These are phyloP conservation scores for Mormyrus iriodes DNA, from an alignment of 2,113 vertebrate species.

Conservation along the genomic window DNA sequence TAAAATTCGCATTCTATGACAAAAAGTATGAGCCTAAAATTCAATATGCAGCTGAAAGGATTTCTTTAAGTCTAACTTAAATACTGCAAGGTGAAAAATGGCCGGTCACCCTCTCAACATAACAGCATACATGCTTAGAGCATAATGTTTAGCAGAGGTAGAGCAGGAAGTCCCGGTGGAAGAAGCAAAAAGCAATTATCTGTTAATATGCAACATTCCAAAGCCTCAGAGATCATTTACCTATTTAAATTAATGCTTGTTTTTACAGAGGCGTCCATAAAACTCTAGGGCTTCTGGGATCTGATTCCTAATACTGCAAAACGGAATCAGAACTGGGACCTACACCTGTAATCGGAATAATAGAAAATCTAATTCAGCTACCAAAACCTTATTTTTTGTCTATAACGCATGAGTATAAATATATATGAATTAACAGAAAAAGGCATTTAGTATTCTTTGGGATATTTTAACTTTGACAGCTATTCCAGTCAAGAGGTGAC, in stretches of 20 bases:
- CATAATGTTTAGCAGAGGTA: background rate
- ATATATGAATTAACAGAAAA: constrained; percentile 27
- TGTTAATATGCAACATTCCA: background rate
- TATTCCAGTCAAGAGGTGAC: constrained; percentile 30
- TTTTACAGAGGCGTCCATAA: background rate
- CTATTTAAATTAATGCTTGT: background rate
- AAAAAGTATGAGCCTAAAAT: background rate
- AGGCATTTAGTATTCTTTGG: constrained; percentile 33
- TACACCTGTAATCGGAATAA: constrained; percentile 16
- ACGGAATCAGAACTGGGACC: constrained; percentile 13
- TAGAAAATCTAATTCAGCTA: constrained; percentile 20
- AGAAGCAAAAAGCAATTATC: constrained; percentile 2
- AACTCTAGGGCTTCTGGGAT: background rate
- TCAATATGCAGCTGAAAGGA: background rate
- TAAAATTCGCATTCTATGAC: background rate
- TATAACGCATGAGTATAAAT: constrained; percentile 35
- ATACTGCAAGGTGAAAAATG: background rate
- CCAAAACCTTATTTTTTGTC: constrained; percentile 14
- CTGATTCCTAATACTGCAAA: background rate
- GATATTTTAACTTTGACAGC: constrained; percentile 24
- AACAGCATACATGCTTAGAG: background rate
- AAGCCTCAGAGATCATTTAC: background rate
- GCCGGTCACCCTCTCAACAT: background rate
- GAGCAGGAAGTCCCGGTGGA: background rate
- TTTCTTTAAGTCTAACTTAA: background rate